phyloP scores from a whole-genome alignment of 2,888 invertebrate genomes.

The Leistus spinibarbis region DNA sequence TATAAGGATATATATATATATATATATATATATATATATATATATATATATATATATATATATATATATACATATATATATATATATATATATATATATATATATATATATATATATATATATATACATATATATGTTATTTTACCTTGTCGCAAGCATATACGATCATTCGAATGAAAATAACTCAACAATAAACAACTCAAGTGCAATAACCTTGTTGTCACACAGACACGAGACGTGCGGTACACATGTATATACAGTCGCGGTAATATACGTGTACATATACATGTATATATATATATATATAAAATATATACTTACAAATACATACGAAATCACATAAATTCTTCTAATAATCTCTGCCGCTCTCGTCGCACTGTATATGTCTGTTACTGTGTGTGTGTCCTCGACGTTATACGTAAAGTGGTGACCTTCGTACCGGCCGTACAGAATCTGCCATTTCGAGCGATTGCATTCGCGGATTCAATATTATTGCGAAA shows the following conservation, averaged over 20 bases:
- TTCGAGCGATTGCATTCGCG: constrained; percentile 31
- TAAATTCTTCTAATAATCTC: constrained; percentile 38
- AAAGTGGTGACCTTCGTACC: constrained; percentile 21
- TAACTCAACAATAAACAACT: constrained; percentile 36
- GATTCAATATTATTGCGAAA: constrained; percentile 31
- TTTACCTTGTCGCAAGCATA: constrained; percentile 6
- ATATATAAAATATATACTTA: neutral
- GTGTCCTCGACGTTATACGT: neutral
- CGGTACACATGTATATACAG: constrained; percentile 18
- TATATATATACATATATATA: constrained; percentile 27
- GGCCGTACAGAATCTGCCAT: constrained; percentile 27
- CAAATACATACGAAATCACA: constrained; percentile 25
- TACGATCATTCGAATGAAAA: constrained; percentile 29
- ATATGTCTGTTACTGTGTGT: neutral
- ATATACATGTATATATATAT: neutral
- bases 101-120: constrained; percentile 19
- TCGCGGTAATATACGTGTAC: constrained; percentile 1
- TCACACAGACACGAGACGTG: constrained; percentile 24
- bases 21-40: too few relatives aligned
- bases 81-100: constrained; percentile 8
- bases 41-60: too few relatives aligned
- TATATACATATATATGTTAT: constrained; percentile 3
- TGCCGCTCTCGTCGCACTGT: constrained; percentile 26
- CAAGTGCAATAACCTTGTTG: constrained; percentile 39
- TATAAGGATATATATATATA: too few relatives aligned